Base-by-base conservation (phyloP, 2,113 vertebrate species). In the Ammodytes dubius region DNA sequence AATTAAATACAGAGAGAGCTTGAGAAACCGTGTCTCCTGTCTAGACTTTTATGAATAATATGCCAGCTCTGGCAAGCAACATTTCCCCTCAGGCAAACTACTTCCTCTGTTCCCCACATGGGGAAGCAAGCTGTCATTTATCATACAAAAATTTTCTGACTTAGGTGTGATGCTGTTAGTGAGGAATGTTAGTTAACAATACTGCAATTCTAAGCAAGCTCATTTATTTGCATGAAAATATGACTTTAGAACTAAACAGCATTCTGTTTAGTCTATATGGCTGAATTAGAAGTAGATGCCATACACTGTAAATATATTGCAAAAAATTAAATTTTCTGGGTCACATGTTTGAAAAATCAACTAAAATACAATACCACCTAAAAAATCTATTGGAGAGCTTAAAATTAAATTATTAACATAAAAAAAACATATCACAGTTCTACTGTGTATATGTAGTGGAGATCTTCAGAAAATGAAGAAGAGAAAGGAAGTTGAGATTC, bases 31-130 rank as follows among this genome's bases (percentile, higher is more conserved):
- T 17, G 50, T 56, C 46, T 61, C 10, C 6, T 10, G 73, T 40
- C 53, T 65, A 53, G 67, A 64, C 14, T 50, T 6, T 43, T 45
- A 42, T 68, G 27, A 59, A 69, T 73, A 74, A 71, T 37, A 40
- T 57, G 27, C 19, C 2, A 9, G 43, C 53, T 10, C 53, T 73
- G 50, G 46, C 4, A 57, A 68, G 75, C 84, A 69, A 39, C 17
- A 39, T 63, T 70, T 65, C 15, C 61, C 74, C 49, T 13, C 12
- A 65, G 70, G 74, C 45, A 42, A 61, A 52, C 45, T 43, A 15
- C 70, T 13, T 13, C 50, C 46, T 15, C 56, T 37, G 50, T 11
- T 54, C 40, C 19, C n/a, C 57, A 43, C 59, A 54, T 57, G 4
- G 47, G 2, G 64, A 68, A 58, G 35, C 37, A 4, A 15, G 43